Base-by-base conservation (phyloP, 2,888 invertebrate genomes). In the Mystacides longicornis region DNA sequence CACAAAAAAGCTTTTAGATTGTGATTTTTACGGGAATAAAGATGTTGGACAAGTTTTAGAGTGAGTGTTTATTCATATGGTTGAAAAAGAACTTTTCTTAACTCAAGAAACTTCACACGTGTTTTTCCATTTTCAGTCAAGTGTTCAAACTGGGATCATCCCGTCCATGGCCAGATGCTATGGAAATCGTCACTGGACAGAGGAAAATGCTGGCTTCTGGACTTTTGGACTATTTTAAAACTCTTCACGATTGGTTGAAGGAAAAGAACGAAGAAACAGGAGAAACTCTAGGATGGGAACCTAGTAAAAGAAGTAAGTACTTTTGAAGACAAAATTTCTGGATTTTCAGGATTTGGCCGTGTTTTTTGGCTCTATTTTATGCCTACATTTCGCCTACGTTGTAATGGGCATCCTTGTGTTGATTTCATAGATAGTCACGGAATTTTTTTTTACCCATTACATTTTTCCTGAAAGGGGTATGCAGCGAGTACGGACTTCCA, bases 11-110 rank as follows among this genome's bases (percentile, higher is more conserved):
- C 75, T 91, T 2, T 84, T 89, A 59, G 79, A 82, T 64, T 92
- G 91, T 67, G 89, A 91, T 64, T 89, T 91, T 63, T 88, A 88
- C 66, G 73, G 78, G 57, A 88, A 82, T 62, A 76, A 73, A 22
- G 80, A 76, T 54, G 90, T 90, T 49, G 91, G 91, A 49, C 75
- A 81, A 58, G 74, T 79, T 52, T 68, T 85, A 33, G 74, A 75
- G 81, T 81, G 49, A 62, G 18, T 60, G 14, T 31, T 31, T 31
- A 9, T 31, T n/a, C n/a, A n/a, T n/a, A n/a, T n/a, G n/a, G n/a
- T n/a, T n/a, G n/a, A n/a, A n/a, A n/a, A n/a, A n/a, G n/a, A n/a
- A n/a, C n/a, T 43, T 43, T 43, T 43, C 16, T 43, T 43, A 43
- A 14, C 43, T n/a, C n/a, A n/a, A n/a, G n/a, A n/a, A n/a, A n/a